phyloP scores from a whole-genome alignment of 2,113 vertebrate species.

The Oncorhynchus nerka region DNA sequence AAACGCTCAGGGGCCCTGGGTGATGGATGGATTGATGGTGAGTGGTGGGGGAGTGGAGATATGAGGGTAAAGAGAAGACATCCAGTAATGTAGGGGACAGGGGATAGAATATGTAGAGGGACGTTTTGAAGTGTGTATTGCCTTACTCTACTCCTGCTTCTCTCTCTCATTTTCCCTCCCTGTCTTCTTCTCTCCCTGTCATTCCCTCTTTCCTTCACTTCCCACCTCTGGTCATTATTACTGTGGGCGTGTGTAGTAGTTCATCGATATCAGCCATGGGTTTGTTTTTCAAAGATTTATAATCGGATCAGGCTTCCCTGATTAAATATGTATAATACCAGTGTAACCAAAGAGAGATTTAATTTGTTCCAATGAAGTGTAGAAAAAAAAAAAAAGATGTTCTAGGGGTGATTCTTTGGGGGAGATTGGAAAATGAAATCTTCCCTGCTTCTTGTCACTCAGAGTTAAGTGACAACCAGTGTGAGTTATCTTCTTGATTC shows the following conservation, averaged over 20 bases:
- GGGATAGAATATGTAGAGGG: not conserved
- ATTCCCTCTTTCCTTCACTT: not conserved
- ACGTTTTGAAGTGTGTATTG: not conserved
- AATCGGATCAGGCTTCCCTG: too few species aligned
- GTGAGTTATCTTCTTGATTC: slow-evolving; percentile 5
- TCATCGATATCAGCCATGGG: slow-evolving; percentile 24
- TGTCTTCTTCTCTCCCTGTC: slow-evolving; percentile 16
- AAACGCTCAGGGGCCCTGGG: slow-evolving; percentile 51
- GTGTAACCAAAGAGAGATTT: not conserved
- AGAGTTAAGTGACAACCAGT: slow-evolving; percentile 17
- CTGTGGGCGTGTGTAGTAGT: not conserved
- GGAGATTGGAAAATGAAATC: slow-evolving; percentile 47
- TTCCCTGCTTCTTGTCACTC: slow-evolving; percentile 36
- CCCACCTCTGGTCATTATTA: not conserved
- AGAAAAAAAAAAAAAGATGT: slow-evolving; percentile 5
- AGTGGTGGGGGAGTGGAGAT: slow-evolving; percentile 4
- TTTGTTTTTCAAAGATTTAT: not conserved
- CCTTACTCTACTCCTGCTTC: not conserved
- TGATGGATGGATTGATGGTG: slow-evolving; percentile 12
- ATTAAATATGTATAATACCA: too few species aligned
- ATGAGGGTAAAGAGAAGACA: not conserved
- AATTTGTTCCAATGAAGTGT: slow-evolving; percentile 23
- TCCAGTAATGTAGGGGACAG: not conserved
- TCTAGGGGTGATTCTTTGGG: slow-evolving; percentile 9
- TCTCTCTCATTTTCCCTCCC: slow-evolving; percentile 22